Conservation (phyloP, 2,888 invertebrate species). For the Periphyllus acericola region DNA sequence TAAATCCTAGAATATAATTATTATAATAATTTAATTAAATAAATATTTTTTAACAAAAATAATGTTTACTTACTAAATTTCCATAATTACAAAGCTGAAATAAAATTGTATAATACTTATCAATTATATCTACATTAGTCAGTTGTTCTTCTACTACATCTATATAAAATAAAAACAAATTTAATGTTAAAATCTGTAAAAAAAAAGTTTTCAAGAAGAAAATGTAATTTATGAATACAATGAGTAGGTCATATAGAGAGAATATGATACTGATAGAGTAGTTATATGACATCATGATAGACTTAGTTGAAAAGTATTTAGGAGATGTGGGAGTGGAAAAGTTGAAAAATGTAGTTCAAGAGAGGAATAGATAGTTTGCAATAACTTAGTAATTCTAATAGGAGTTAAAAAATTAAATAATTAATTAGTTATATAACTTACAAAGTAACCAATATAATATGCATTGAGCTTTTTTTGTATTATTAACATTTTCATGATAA, state of each 20-base stretch:
- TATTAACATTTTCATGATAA: conserved; percentile 1
- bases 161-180: background rate
- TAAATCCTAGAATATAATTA: conserved; percentile 28
- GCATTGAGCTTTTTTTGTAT: conserved; percentile 33
- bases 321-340: no score
- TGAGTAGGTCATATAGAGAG: no score
- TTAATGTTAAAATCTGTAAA: background rate
- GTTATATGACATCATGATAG: no score
- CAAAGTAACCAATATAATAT: conserved; percentile 51
- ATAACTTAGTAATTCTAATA: background rate
- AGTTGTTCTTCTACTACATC: conserved; percentile 58
- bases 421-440: conserved; percentile 2
- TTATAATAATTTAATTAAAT: background rate
- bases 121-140: conserved; percentile 33
- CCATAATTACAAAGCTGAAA: conserved; percentile 35
- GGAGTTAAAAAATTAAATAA: background rate
- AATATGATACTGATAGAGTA: no score
- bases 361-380: no score
- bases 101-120: conserved; percentile 47
- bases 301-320: no score
- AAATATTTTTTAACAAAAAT: background rate
- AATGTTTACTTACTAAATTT: conserved; percentile 38
- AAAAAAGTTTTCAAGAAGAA: background rate
- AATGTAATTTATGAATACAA: background rate
- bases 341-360: no score